Evolutionary conservation across 2,888 invertebrate species (phyloP).

Genomic region (Oxycera nigricornis): DNA sequence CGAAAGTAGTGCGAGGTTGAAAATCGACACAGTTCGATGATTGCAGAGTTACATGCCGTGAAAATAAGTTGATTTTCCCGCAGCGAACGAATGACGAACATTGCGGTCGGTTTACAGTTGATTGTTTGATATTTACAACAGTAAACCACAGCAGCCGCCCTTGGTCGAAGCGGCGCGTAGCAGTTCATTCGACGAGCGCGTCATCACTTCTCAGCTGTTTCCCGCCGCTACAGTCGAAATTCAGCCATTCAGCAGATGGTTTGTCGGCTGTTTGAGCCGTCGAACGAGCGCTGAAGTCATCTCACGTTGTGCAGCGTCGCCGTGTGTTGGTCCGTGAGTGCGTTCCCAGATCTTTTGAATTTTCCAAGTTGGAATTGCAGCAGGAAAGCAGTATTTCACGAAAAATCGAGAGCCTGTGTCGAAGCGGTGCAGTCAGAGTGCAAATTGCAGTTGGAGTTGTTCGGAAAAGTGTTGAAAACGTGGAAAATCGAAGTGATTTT

Average conservation of each 20-base stretch:
- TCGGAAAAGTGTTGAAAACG: not conserved
- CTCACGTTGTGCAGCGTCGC: conserved; percentile 62
- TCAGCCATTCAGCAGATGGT: conserved; percentile 19
- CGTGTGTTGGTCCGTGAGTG: conserved; percentile 48
- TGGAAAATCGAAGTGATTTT: conserved; percentile 17
- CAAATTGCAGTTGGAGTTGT: conserved; percentile 9
- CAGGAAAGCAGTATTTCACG: not conserved
- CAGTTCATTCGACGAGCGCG: conserved; percentile 61
- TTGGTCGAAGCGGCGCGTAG: conserved; percentile 54
- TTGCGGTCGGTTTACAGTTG: no score
- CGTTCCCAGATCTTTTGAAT: conserved; percentile 45
- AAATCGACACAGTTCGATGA: no score
- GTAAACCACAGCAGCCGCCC: conserved; percentile 49
- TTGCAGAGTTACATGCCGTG: no score
- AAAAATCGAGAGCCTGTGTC: conserved; percentile 44
- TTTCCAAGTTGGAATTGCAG: conserved; percentile 22
- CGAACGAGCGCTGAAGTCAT: conserved; percentile 47
- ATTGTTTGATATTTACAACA: no score
- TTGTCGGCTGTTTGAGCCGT: not conserved
- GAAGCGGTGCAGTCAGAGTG: not conserved
- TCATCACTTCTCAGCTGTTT: conserved; percentile 71
- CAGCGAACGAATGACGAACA: no score
- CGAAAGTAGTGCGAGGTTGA: conserved; percentile 45
- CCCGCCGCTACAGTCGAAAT: conserved; percentile 63
- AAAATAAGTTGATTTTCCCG: no score